Evolutionary conservation across 1,140 invertebrate genomes (phyloP).

Genomic region (Drosophila chauvacae): DNA sequence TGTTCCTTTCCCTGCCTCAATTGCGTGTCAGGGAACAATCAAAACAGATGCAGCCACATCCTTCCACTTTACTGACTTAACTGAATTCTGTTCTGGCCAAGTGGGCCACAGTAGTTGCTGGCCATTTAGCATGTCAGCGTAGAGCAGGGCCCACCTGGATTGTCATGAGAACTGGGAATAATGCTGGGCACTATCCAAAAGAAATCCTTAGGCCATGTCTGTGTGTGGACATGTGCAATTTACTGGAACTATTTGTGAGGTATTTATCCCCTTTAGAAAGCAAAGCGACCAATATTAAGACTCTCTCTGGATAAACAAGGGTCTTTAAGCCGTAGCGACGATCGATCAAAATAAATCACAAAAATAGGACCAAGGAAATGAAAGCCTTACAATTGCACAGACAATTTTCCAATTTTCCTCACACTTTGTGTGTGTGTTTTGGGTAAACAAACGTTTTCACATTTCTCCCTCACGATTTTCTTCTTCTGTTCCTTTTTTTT

Average conservation of each 20-base stretch:
- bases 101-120: slow-evolving; percentile 48
- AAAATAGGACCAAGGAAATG: slow-evolving; percentile 29
- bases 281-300: slow-evolving; percentile 72
- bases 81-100: slow-evolving; percentile 36
- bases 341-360: slow-evolving; percentile 80
- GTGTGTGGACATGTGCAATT: slow-evolving; percentile 78
- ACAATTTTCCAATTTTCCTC: slow-evolving; percentile 79
- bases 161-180: slow-evolving; percentile 37
- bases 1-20: slow-evolving; percentile 22
- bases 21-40: slow-evolving; percentile 46
- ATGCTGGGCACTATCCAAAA: slow-evolving; percentile 9
- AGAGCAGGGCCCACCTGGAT: slow-evolving; percentile 43
- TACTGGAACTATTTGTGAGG: slow-evolving; percentile 78
- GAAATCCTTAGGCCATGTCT: slow-evolving; percentile 21
- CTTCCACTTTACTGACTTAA: slow-evolving; percentile 33
- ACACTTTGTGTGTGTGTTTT: slow-evolving; percentile 59
- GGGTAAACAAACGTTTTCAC: slow-evolving; percentile 70
- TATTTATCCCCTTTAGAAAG: slow-evolving; percentile 57
- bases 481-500: slow-evolving; percentile 26
- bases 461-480: slow-evolving; percentile 26
- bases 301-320: slow-evolving; percentile 66
- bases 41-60: slow-evolving; percentile 46
- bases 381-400: slow-evolving; percentile 75
- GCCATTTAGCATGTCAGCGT: slow-evolving; percentile 46
- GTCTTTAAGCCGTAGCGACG: slow-evolving; percentile 58